These are phyloP conservation scores for Rhabdophis nuchalis DNA, from an alignment of 2,797 vertebrate species.

Conservation along the genomic window DNA sequence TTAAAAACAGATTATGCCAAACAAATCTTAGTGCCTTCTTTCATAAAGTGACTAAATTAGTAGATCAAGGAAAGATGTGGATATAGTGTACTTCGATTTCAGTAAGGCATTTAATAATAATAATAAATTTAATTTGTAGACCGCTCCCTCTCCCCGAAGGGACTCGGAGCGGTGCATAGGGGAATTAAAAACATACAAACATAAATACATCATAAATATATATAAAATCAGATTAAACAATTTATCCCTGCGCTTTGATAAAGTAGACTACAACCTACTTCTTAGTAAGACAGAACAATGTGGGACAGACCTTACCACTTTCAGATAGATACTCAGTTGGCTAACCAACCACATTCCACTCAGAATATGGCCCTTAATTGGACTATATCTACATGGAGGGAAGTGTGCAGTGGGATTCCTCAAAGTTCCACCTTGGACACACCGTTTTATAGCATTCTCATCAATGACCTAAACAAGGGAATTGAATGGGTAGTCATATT, in stretches of 20 bases:
- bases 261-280: no score
- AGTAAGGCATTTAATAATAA: no score
- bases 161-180: no score
- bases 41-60: not conserved
- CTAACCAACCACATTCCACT: not conserved
- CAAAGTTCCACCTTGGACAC: not conserved
- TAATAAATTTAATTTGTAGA: no score
- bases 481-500: not conserved
- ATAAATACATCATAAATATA: no score
- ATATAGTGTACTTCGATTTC: not conserved
- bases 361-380: not conserved
- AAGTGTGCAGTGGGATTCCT: not conserved
- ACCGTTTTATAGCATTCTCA: not conserved
- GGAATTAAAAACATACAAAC: no score
- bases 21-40: not conserved
- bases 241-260: no score
- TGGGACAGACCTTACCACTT: not conserved
- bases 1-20: not conserved
- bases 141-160: no score
- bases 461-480: not conserved
- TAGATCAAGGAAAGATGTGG: not conserved
- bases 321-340: not conserved
- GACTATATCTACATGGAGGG: not conserved
- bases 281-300: no score
- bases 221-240: no score